A percentile compares a stretch with the other conserved stretches of the same genome.
phyloP scores from a whole-genome alignment of 1,140 invertebrate genomes.

The Drosophila funebris region DNA sequence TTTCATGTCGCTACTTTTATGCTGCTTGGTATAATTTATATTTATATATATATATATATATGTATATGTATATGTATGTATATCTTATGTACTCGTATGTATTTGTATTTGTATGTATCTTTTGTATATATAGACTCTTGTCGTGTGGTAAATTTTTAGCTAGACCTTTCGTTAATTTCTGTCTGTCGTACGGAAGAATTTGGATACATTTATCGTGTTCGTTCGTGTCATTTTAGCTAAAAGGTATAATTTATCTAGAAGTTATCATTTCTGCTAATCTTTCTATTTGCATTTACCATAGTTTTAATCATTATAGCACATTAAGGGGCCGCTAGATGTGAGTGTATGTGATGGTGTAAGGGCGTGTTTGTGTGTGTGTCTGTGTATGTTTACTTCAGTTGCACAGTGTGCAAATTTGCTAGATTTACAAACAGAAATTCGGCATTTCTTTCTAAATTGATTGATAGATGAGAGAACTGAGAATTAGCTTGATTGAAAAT shows the following conservation, averaged over 20 bases:
- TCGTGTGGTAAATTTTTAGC: constrained; percentile 65
- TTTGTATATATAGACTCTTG: constrained; percentile 51
- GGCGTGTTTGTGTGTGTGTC: constrained; percentile 40
- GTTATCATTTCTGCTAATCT: constrained; percentile 51
- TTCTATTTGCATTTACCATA: constrained; percentile 41
- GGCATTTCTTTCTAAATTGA: background rate
- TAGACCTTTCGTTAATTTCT: constrained; percentile 59
- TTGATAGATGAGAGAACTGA: constrained; percentile 23
- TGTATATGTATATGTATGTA: constrained; percentile 47
- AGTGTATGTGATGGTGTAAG: constrained; percentile 1
- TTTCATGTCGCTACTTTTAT: constrained; percentile 61
- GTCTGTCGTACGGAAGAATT: constrained; percentile 73
- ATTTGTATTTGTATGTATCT: constrained; percentile 55
- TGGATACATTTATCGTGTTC: constrained; percentile 61
- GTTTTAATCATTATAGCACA: constrained; percentile 13
- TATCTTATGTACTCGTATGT: constrained; percentile 45
- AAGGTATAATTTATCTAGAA: constrained; percentile 74
- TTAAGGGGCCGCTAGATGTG: constrained; percentile 25
- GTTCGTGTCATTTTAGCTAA: constrained; percentile 59
- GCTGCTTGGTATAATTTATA: constrained; percentile 55
- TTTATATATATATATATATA: constrained; percentile 17
- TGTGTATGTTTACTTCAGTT: constrained; percentile 35
- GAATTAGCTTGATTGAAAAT: background rate
- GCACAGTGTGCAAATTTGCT: constrained; percentile 20
- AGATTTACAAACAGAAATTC: constrained; percentile 6